These are phyloP conservation scores for Magallana angulata DNA, from an alignment of 1,140 invertebrate species.

Conservation along the genomic window DNA sequence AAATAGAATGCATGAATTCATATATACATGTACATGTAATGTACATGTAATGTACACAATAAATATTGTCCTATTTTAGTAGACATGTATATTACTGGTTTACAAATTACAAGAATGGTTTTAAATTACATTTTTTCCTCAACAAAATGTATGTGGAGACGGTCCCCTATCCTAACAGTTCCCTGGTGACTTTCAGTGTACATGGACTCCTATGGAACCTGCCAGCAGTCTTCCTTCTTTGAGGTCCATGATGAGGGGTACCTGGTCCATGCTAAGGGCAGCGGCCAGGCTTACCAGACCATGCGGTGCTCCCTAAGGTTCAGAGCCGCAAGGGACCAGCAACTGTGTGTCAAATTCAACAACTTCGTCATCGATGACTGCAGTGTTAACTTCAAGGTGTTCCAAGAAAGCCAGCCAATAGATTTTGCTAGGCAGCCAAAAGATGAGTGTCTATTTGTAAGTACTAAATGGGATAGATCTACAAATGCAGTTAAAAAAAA, in stretches of 20 bases:
- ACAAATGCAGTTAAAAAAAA: too few species aligned
- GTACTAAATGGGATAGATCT: not conserved
- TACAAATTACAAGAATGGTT: too few species aligned
- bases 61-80: too few species aligned
- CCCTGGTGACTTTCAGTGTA: not conserved
- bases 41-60: too few species aligned
- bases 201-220: not conserved
- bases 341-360: not conserved
- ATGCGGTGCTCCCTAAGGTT: not conserved
- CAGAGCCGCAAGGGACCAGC: not conserved
- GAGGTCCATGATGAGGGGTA: not conserved
- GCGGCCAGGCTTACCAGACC: not conserved
- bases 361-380: constrained; percentile 2
- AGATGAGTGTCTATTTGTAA: not conserved
- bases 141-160: too few species aligned
- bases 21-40: too few species aligned
- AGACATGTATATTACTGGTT: too few species aligned
- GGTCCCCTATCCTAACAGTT: too few species aligned
- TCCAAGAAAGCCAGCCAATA: constrained; percentile 23
- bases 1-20: too few species aligned
- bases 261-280: not conserved
- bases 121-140: too few species aligned
- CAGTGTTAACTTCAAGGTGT: constrained; percentile 1
- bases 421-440: not conserved
- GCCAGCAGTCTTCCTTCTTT: not conserved